Percentiles rank a stretch among this genome's conserved stretches.
These are phyloP conservation scores for Sceloporus tristichus DNA, from an alignment of 2,113 vertebrate species.

Conservation along the genomic window DNA sequence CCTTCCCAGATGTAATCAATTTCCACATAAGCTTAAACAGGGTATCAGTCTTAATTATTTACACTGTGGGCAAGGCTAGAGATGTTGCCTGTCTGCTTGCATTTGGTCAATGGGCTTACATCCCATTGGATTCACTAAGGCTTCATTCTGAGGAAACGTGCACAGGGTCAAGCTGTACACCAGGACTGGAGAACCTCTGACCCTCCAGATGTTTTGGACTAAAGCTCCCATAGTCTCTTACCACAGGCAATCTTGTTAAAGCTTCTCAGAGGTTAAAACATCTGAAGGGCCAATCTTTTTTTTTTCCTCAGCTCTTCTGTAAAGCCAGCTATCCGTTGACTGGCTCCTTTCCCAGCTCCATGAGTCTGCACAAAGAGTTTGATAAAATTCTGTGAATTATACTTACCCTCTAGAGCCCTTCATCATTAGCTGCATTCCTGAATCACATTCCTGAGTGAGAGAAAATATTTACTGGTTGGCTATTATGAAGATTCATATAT, in stretches of 20 bases:
- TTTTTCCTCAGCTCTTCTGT: background rate
- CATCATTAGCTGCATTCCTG: slow-evolving; percentile 1
- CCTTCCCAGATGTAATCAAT: background rate
- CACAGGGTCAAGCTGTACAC: background rate
- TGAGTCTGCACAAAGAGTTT: background rate
- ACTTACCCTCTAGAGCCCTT: background rate
- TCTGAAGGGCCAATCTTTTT: too few relatives aligned
- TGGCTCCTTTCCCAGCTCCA: background rate
- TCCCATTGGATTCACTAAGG: background rate
- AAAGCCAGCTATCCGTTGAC: background rate
- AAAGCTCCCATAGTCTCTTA: too few relatives aligned
- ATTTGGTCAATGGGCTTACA: background rate
- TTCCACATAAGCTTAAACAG: background rate
- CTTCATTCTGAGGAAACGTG: background rate
- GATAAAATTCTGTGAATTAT: background rate
- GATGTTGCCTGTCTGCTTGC: background rate
- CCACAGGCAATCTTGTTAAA: too few relatives aligned
- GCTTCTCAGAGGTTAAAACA: too few relatives aligned
- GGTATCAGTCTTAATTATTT: background rate
- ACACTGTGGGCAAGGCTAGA: background rate
- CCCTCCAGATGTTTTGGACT: too few relatives aligned
- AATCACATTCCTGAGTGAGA: background rate
- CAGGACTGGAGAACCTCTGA: too few relatives aligned
- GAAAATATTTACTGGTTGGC: background rate
- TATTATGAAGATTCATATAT: background rate